A percentile compares a stretch with the other conserved stretches of the same genome.
Conservation (phyloP, 2,113 vertebrate species). For the Platanista minor region DNA sequence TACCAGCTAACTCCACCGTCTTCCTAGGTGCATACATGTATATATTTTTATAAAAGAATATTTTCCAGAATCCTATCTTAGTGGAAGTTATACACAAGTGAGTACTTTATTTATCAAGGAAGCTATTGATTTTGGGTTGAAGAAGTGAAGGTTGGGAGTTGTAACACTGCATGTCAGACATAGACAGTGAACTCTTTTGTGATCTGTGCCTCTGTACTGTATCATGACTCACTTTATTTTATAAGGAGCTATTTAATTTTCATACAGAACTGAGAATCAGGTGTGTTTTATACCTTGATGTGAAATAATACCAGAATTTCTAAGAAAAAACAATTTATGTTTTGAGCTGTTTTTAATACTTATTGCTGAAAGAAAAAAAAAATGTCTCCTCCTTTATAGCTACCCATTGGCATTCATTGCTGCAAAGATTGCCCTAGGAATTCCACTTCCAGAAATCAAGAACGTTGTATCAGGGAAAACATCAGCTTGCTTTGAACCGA, state of each 20-base stretch:
- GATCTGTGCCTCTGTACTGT: not conserved
- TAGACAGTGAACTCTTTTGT: not conserved
- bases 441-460: constrained; percentile 93
- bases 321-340: not conserved
- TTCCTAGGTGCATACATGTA: not conserved
- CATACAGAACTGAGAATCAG: not conserved
- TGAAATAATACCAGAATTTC: not conserved
- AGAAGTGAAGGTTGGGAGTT: not conserved
- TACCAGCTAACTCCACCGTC: not conserved
- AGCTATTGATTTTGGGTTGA: not conserved
- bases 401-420: constrained; percentile 96
- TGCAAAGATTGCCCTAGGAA: constrained; percentile 94
- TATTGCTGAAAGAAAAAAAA: not conserved
- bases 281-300: not conserved
- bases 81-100: not conserved
- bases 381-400: constrained; percentile 73
- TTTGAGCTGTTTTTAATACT: not conserved
- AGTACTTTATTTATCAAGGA: not conserved
- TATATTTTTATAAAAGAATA: constrained; percentile 13
- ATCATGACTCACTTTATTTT: not conserved
- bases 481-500: constrained; percentile 96
- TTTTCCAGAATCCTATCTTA: constrained; percentile 14
- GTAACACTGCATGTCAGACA: not conserved
- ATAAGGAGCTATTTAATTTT: not conserved
- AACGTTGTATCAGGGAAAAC: constrained; percentile 93